Evolutionary conservation across 2,113 vertebrate species (phyloP).

Genomic region (Cryptoleucopteryx plumbea): DNA sequence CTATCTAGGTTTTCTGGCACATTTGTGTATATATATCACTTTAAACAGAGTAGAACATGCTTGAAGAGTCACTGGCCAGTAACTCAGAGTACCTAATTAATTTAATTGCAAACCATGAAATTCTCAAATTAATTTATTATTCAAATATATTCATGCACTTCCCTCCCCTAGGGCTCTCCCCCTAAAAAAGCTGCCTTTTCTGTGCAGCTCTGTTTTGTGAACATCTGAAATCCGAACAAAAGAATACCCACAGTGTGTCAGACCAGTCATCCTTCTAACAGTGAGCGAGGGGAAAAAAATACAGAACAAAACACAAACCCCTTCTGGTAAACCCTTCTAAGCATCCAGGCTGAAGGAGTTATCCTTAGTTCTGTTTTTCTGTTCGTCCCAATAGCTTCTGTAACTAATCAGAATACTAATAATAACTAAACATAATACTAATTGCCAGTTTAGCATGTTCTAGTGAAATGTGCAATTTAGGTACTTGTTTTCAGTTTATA

Average conservation of each 20-base stretch:
- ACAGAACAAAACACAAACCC: not conserved
- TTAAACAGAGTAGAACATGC: not conserved
- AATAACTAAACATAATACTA: not conserved
- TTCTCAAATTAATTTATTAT: constrained; percentile 48
- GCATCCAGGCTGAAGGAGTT: not conserved
- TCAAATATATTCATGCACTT: constrained; percentile 53
- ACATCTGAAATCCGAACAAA: constrained; percentile 6
- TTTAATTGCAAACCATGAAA: constrained; percentile 31
- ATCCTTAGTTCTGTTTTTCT: not conserved
- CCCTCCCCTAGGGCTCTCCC: not conserved
- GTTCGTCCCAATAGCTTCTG: not conserved
- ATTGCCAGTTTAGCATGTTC: not conserved
- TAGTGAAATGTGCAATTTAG: not conserved
- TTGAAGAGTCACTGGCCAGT: constrained; percentile 13
- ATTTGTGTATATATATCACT: not conserved
- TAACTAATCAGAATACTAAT: not conserved
- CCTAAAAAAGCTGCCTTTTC: not conserved
- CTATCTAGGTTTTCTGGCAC: not conserved
- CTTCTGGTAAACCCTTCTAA: not conserved
- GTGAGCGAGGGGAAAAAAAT: not conserved
- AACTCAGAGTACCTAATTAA: constrained; percentile 35
- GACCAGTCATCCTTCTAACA: not conserved
- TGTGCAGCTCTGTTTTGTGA: not conserved
- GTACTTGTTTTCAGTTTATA: not conserved
- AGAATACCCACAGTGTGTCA: not conserved